Percentiles rank a stretch among this genome's conserved stretches.
Evolutionary conservation across 2,888 invertebrate species (phyloP).

Genomic region (Serrognathus titanus): DNA sequence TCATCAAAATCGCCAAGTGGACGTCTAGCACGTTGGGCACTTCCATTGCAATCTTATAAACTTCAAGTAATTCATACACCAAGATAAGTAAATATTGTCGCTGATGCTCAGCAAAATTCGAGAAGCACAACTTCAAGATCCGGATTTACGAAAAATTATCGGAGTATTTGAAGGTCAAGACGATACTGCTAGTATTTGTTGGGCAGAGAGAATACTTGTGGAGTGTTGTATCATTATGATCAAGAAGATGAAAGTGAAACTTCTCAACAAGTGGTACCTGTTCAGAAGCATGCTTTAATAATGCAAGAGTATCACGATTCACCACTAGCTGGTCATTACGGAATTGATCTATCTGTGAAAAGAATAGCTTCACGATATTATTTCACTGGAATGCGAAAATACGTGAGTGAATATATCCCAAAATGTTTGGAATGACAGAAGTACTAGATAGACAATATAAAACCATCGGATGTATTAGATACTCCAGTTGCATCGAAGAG

Average conservation of each 20-base stretch:
- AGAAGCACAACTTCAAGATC: conserved; percentile 20
- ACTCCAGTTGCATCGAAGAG: conserved; percentile 19
- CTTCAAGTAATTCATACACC: not conserved
- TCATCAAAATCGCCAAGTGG: not conserved
- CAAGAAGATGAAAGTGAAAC: conserved; percentile 24
- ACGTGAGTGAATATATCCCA: conserved; percentile 24
- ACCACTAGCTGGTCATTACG: conserved; percentile 31
- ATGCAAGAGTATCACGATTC: conserved; percentile 26
- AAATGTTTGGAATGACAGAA: conserved; percentile 30
- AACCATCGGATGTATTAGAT: conserved; percentile 32
- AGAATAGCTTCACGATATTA: conserved; percentile 24
- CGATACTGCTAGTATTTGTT: not conserved
- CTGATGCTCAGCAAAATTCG: no score
- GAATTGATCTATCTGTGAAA: conserved; percentile 25
- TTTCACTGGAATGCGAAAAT: conserved; percentile 26
- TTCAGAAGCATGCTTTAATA: conserved; percentile 9
- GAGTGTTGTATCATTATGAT: conserved; percentile 3
- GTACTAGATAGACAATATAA: conserved; percentile 28
- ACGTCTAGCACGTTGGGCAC: not conserved
- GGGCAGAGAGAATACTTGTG: conserved; percentile 1
- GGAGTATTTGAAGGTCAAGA: conserved; percentile 1
- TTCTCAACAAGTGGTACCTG: conserved; percentile 29
- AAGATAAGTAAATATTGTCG: no score
- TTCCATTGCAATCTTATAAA: not conserved
- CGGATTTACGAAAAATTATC: conserved; percentile 22